Percentiles rank a stretch among this genome's conserved stretches.
Evolutionary conservation across 2,113 vertebrate genomes (phyloP).

Genomic region (Elaphurus davidianus): DNA sequence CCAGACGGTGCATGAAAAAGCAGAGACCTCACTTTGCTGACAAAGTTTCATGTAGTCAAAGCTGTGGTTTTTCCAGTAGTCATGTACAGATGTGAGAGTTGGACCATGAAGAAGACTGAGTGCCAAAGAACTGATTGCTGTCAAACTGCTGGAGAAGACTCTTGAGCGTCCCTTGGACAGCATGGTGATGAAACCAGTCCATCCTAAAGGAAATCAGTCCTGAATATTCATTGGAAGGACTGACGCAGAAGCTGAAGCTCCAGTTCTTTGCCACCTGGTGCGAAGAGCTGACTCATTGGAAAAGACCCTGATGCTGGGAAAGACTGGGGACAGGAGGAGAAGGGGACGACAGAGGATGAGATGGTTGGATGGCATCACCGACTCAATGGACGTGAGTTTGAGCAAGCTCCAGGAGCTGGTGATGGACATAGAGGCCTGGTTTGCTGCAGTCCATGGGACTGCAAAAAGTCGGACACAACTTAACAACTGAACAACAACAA

Average conservation of each 20-base stretch:
- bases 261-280: background rate
- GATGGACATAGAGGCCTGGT: background rate
- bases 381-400: background rate
- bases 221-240: background rate
- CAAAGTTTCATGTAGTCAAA: background rate
- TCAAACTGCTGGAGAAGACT: background rate
- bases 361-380: background rate
- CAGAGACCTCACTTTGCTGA: background rate
- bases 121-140: background rate
- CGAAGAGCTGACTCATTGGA: background rate
- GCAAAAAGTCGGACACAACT: background rate
- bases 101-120: background rate
- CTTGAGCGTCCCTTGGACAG: background rate
- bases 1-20: background rate
- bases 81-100: background rate
- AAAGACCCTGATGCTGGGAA: background rate
- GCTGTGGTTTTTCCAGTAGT: background rate
- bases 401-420: background rate
- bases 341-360: background rate
- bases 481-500: background rate
- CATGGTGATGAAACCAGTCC: background rate
- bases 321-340: background rate
- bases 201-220: background rate
- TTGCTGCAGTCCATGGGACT: accelerated
- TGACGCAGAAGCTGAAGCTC: background rate